phyloP scores from a whole-genome alignment of 2,888 invertebrate genomes.

The Lycaena phlaeas region DNA sequence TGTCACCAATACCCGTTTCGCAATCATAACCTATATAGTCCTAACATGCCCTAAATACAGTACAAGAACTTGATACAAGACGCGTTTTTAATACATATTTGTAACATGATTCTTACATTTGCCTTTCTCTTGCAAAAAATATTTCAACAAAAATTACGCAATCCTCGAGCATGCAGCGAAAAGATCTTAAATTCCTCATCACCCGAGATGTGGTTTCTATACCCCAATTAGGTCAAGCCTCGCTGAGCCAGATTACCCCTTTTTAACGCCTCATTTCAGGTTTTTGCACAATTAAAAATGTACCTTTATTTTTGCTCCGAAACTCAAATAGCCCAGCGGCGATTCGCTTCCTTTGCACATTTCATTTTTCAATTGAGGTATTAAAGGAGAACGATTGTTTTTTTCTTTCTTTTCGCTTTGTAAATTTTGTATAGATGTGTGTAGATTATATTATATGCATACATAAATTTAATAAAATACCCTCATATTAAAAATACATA shows the following conservation, averaged over 20 bases:
- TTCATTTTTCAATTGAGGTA: background rate
- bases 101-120: too few relatives aligned
- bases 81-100: too few relatives aligned
- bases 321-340: background rate
- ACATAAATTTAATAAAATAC: too few relatives aligned
- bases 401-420: too few relatives aligned
- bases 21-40: too few relatives aligned
- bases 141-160: background rate
- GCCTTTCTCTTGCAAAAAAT: background rate
- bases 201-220: background rate
- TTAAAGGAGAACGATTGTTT: too few relatives aligned
- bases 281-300: conserved; percentile 6
- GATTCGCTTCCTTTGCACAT: background rate
- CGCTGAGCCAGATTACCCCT: background rate
- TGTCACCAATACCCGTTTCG: too few relatives aligned
- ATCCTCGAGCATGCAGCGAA: background rate
- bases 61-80: too few relatives aligned
- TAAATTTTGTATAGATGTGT: too few relatives aligned
- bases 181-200: background rate
- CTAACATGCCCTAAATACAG: too few relatives aligned
- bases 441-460: too few relatives aligned
- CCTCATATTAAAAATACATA: too few relatives aligned
- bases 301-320: background rate
- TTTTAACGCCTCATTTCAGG: conserved; percentile 1
- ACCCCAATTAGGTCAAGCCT: conserved; percentile 1